Evolutionary conservation across 2,888 invertebrate species (phyloP), one percentile per base, ranked within the genome.

Genomic region (Cantharis flavilabris): DNA sequence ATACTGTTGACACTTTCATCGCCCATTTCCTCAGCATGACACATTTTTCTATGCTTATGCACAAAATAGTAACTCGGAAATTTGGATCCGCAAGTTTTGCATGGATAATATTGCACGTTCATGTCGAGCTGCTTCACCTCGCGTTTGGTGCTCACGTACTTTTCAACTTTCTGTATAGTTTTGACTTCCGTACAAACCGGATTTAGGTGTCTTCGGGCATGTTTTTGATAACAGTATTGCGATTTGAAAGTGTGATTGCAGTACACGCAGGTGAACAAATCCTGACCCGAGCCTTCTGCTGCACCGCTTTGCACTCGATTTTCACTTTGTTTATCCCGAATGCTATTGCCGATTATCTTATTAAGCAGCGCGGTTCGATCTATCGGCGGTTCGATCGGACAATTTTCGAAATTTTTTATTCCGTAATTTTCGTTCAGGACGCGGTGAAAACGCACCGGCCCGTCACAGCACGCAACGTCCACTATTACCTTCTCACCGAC

Each of bases 11-110:
- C 82, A 71, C 85, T 88, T 77, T 88, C 87, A 76, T 88, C 86
- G 73, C 86, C 87, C 82, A 88, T 87, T 81, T 93, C 92, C 72
- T 93, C 93, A 0, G 93, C 93, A 86, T 97, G 97, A 85, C 96
- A 96, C 84, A 94, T 88, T 89, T 96, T 96, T 72, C 96, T 90
- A 86, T 97, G 97, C 86, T 97, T 97, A 87, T 97, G 97, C 23
- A 97, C 97, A 89, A 97, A 97, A 89, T 97, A 97, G 87, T 97
- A 97, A 81, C 96, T 96, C 1, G 97, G 97, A 87, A 97, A 97
- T 87, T 97, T 97, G 83, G 93, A 95, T 18, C 97, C 97, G 88
- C 97, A 97, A 0, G 95, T 96, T 89, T 97, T 97, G 89, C 97
- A 97, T 0, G 97, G 97, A 88, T 97, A 97, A 89, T 97, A 97